phyloP scores from a whole-genome alignment of 2,888 invertebrate genomes.

The Schrankia costaestrigalis region DNA sequence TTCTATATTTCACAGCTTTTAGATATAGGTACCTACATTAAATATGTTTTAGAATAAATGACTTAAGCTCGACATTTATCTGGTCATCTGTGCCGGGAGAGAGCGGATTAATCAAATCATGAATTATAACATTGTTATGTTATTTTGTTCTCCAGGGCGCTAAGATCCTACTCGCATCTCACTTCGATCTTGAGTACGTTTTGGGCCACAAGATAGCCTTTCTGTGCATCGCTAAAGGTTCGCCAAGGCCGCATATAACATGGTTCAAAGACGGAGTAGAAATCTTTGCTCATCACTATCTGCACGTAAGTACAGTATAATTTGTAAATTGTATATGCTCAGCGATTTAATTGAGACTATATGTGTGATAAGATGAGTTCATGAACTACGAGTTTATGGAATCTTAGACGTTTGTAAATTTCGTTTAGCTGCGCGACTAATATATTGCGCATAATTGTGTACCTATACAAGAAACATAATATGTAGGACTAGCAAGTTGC shows the following conservation, averaged over 20 bases:
- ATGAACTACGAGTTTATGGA: too few species aligned
- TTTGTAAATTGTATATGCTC: background rate
- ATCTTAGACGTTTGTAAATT: too few species aligned
- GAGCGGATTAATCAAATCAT: too few species aligned
- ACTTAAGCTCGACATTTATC: too few species aligned
- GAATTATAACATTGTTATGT: background rate
- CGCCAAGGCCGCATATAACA: constrained; percentile 94
- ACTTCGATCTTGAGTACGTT: constrained; percentile 96
- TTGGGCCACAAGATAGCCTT: constrained; percentile 97
- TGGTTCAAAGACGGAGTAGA: constrained; percentile 98
- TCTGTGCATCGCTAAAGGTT: constrained; percentile 93
- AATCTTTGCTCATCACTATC: constrained; percentile 92
- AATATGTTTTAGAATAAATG: too few species aligned
- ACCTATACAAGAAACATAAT: too few species aligned
- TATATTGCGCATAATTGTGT: too few species aligned
- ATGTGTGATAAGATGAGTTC: background rate
- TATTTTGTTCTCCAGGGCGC: constrained; percentile 84
- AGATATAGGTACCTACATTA: too few species aligned
- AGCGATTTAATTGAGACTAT: background rate
- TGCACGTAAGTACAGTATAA: constrained; percentile 85
- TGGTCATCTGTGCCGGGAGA: too few species aligned
- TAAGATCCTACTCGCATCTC: constrained; percentile 92
- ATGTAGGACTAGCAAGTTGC: too few species aligned
- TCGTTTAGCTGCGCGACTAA: too few species aligned
- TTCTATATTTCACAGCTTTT: too few species aligned